Conservation (phyloP, 2,797 vertebrate species). For the Anguilla megastoma region DNA sequence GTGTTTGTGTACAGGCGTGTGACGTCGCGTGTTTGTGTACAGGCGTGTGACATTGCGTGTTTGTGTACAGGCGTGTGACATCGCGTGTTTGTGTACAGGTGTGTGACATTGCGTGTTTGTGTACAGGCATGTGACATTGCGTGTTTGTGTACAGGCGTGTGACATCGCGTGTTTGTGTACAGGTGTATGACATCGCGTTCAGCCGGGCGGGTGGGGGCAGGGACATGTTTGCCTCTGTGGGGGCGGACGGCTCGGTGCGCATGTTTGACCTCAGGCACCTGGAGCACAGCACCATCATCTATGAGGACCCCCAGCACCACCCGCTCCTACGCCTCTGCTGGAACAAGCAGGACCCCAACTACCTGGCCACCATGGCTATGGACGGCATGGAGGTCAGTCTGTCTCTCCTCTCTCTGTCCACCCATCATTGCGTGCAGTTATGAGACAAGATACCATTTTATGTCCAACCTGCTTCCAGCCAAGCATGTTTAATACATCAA, state of each 20-base stretch:
- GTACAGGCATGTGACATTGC: not conserved
- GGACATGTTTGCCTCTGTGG: constrained; percentile 97
- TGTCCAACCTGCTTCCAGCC: not conserved
- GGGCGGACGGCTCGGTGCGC: constrained; percentile 92
- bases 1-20: not conserved
- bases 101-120: not conserved
- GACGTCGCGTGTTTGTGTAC: not conserved
- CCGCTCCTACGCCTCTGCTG: constrained; percentile 96
- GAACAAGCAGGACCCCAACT: constrained; percentile 99
- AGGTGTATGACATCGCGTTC: constrained; percentile 98
- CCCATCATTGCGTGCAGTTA: not conserved
- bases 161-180: constrained; percentile 23
- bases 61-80: not conserved
- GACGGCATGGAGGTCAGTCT: constrained; percentile 94
- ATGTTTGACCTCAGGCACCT: constrained; percentile 98
- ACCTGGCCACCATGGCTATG: constrained; percentile 98
- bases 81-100: not conserved
- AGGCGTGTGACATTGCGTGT: not conserved
- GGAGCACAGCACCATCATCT: constrained; percentile 99
- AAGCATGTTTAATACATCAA: not conserved
- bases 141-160: not conserved
- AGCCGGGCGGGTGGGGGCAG: constrained; percentile 93
- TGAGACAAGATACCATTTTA: not conserved
- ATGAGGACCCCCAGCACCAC: constrained; percentile 97
- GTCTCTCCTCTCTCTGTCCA: not conserved